phyloP scores from a whole-genome alignment of 2,797 vertebrate species.

The Dromococcyx pavoninus region DNA sequence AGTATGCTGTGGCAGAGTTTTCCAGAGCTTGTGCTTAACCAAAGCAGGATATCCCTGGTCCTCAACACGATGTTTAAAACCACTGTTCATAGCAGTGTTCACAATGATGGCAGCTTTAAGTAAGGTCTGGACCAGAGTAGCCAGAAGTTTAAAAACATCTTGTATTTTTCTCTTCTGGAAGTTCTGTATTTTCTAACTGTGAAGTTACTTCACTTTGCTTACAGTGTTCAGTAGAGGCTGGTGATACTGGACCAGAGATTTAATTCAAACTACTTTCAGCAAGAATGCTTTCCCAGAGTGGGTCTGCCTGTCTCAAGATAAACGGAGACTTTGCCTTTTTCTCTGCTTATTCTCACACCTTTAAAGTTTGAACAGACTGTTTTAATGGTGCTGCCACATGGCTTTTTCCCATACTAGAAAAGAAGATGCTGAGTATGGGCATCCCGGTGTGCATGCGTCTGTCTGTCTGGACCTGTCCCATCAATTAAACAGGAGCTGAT shows the following conservation, averaged over 20 bases:
- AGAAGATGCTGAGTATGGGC: neutral
- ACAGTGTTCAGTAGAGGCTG: neutral
- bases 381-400: neutral
- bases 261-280: neutral
- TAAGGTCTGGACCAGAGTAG: neutral
- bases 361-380: neutral
- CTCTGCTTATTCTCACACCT: neutral
- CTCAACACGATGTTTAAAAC: neutral
- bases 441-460: slow-evolving; percentile 32
- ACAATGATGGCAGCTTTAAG: neutral
- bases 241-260: neutral
- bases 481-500: slow-evolving; percentile 31
- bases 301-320: neutral
- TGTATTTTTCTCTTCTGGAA: neutral
- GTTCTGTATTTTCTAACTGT: neutral
- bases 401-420: neutral
- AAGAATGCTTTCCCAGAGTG: neutral
- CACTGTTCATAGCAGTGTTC: neutral
- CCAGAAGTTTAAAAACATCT: neutral
- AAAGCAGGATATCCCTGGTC: neutral
- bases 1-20: neutral
- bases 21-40: neutral
- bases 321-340: neutral
- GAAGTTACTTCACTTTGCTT: neutral
- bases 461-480: slow-evolving; percentile 39